Conservation (phyloP, 2,888 invertebrate species). For the Leucophora obtusa region DNA sequence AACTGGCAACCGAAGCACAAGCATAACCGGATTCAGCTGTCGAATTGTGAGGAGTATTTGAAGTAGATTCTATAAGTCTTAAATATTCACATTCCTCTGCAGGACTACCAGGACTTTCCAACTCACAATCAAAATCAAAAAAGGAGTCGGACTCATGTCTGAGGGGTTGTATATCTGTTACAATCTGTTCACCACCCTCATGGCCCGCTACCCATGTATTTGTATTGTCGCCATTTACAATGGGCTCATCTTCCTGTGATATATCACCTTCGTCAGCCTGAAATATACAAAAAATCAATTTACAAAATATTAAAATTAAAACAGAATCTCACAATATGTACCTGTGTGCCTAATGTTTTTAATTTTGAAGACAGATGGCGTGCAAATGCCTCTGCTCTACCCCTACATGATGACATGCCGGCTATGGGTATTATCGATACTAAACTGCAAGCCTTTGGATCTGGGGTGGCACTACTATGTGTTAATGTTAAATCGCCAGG, state of each 20-base stretch:
- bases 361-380: constrained; percentile 87
- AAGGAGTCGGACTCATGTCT: constrained; percentile 81
- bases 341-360: constrained; percentile 83
- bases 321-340: constrained; percentile 47
- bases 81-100: constrained; percentile 82
- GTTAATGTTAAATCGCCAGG: constrained; percentile 76
- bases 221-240: constrained; percentile 73
- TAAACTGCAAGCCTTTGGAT: constrained; percentile 83
- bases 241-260: constrained; percentile 75
- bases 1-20: constrained; percentile 80
- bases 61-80: constrained; percentile 79
- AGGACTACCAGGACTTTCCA: constrained; percentile 86
- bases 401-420: constrained; percentile 88
- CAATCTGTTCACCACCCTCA: constrained; percentile 73
- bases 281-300: constrained; percentile 23
- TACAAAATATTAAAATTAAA: not conserved
- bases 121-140: constrained; percentile 83
- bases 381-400: constrained; percentile 89
- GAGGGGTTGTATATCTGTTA: constrained; percentile 80
- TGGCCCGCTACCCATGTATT: constrained; percentile 77
- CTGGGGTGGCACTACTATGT: constrained; percentile 74
- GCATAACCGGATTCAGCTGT: constrained; percentile 80
- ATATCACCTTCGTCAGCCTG: constrained; percentile 72
- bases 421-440: constrained; percentile 83
- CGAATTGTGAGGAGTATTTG: constrained; percentile 79